Evolutionary conservation across 2,113 vertebrate genomes (phyloP), one percentile per base, ranked within the genome.

Genomic region (Phasianus colchicus): DNA sequence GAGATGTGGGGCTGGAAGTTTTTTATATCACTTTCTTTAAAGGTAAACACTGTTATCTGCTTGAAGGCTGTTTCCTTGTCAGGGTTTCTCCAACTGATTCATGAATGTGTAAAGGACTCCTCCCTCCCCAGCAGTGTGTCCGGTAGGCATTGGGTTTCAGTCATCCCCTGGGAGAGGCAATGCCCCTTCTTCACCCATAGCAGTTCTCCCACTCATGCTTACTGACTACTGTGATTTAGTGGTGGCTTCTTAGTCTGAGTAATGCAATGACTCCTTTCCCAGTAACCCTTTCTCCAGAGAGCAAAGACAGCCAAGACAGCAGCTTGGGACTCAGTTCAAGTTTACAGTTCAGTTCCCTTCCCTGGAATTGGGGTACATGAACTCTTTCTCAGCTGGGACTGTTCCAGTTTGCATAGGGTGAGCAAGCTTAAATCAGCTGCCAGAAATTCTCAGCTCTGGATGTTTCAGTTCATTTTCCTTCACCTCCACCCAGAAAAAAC

Each of bases 401-500:
- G 24, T 55, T 92, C n/a, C 73, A 77, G 60, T n/a, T 80, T 0
- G 0, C 2, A 3, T 0, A 63, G n/a, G 30, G 14, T 64, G 24
- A 93, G 55, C 73, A 75, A 86, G 36, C 13, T 64, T 65, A 83
- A 81, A 73, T 32, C 32, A 71, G 61, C 11, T 76, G 36, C 48
- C 75, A 69, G 29, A 70, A 79, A 7, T 36, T 45, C 27, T 80
- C 20, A 80, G 21, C 13, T 88, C 27, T 47, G 58, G 40, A 77
- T 63, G 15, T 29, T 24, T 77, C 57, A 83, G 70, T 16, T 78
- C 29, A 27, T 78, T 67, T 60, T 65, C 11, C 48, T 83, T 70
- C 40, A 61, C 12, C n/a, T 65, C 48, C 48, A 83, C 29, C 3
- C 22, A 65, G 19, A 43, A 89, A 58, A 61, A 83, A 32, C 9